Conservation (phyloP, 2,113 vertebrate genomes). For the Lampris incognitus region DNA sequence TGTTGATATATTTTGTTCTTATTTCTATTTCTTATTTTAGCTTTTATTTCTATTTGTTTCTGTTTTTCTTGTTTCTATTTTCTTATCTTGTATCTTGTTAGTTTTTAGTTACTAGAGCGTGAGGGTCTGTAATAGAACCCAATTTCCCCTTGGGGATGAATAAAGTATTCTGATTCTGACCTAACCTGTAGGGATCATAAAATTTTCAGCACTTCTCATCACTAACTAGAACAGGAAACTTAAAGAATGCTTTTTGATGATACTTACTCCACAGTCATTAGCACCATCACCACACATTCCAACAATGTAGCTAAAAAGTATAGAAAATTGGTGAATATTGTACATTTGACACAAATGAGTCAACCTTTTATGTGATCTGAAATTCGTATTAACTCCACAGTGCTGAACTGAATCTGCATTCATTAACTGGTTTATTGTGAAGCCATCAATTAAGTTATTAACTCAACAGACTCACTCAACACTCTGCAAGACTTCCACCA, state of each 20-base stretch:
- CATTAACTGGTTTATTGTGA: background rate
- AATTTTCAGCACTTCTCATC: no score
- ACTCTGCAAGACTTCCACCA: slow-evolving; percentile 94
- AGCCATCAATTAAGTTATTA: background rate
- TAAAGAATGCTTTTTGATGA: background rate
- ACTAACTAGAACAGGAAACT: no score
- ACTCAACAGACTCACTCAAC: slow-evolving; percentile 93
- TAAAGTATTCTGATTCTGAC: no score
- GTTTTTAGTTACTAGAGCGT: no score
- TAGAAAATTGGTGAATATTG: slow-evolving; percentile 1
- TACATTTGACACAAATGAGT: background rate
- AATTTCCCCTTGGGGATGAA: no score
- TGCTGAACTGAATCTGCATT: background rate
- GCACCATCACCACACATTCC: slow-evolving; percentile 99
- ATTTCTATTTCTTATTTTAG: no score
- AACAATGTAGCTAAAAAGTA: slow-evolving; percentile 90
- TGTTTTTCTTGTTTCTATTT: no score
- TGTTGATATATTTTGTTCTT: no score
- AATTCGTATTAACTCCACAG: background rate
- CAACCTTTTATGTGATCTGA: background rate
- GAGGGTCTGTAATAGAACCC: no score
- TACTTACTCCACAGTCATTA: slow-evolving; percentile 98
- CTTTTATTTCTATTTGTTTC: no score
- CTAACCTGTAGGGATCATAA: no score
- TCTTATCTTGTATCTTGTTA: no score